phyloP scores from a whole-genome alignment of 1,140 invertebrate species.

The Trichoplusia ni region DNA sequence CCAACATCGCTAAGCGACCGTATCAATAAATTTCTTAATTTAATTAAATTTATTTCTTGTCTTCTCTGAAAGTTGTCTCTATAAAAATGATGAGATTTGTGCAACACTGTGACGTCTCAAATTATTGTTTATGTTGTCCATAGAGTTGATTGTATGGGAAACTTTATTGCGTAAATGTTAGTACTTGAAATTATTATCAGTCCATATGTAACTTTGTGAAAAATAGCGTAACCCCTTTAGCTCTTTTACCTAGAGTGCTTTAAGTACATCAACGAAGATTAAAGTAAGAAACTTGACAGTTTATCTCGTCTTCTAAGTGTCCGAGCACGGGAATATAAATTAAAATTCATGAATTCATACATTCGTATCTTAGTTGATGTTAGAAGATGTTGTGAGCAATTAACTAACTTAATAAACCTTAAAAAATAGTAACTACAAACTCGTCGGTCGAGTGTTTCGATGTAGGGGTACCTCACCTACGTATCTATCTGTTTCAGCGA shows the following conservation, averaged over 20 bases:
- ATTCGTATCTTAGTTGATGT: background rate
- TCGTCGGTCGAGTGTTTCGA: background rate
- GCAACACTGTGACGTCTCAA: slow-evolving; percentile 47
- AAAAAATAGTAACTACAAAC: background rate
- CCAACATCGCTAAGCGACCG: slow-evolving; percentile 30
- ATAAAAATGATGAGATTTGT: slow-evolving; percentile 45
- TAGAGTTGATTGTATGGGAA: slow-evolving; percentile 17
- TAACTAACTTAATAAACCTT: slow-evolving; percentile 23
- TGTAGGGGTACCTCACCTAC: too few relatives aligned
- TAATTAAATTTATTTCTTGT: slow-evolving; percentile 56
- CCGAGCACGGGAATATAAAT: background rate
- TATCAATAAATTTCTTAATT: slow-evolving; percentile 64
- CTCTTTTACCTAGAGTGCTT: background rate
- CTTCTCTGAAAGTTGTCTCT: slow-evolving; percentile 38
- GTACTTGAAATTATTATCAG: slow-evolving; percentile 8
- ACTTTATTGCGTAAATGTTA: slow-evolving; percentile 23
- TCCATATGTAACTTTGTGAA: background rate
- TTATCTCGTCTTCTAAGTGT: slow-evolving; percentile 3
- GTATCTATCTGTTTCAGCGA: background rate
- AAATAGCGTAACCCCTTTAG: background rate
- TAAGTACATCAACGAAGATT: slow-evolving; percentile 9
- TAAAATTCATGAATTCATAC: slow-evolving; percentile 22
- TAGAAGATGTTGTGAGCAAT: slow-evolving; percentile 9
- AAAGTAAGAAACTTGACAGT: background rate
- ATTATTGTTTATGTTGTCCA: background rate